Evolutionary conservation across 2,888 invertebrate species (phyloP).

Genomic region (Eristalinus sepulchralis): DNA sequence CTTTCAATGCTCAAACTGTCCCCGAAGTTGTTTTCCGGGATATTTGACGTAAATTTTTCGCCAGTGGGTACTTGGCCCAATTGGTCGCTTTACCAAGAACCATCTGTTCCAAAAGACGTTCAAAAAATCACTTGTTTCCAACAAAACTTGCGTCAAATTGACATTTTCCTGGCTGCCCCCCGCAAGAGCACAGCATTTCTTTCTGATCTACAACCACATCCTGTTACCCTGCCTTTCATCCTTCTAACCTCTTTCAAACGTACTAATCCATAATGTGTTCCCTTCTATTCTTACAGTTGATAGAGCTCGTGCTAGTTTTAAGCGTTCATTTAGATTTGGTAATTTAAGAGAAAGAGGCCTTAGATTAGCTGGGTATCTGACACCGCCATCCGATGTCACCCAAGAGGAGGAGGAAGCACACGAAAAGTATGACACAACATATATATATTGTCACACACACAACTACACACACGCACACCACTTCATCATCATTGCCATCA

Average conservation of each 20-base stretch:
- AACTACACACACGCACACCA: not conserved
- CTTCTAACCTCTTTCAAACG: not conserved
- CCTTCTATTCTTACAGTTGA: slow-evolving; percentile 81
- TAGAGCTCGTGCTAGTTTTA: slow-evolving; percentile 85
- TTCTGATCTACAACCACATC: not conserved
- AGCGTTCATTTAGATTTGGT: slow-evolving; percentile 83
- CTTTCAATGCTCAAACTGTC: too few species aligned
- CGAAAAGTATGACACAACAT: slow-evolving; percentile 75
- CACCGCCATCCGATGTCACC: slow-evolving; percentile 84
- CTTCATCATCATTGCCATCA: not conserved
- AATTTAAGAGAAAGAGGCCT: slow-evolving; percentile 82
- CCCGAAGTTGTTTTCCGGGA: too few species aligned
- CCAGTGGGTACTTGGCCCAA: too few species aligned
- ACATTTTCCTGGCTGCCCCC: too few species aligned
- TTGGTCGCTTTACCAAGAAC: too few species aligned
- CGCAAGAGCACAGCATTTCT: not conserved
- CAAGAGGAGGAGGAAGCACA: slow-evolving; percentile 84
- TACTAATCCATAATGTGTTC: slow-evolving; percentile 8
- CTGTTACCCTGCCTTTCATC: not conserved
- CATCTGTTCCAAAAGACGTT: too few species aligned
- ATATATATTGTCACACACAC: not conserved
- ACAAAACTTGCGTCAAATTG: too few species aligned
- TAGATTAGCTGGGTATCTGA: slow-evolving; percentile 83
- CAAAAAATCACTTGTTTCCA: not conserved
- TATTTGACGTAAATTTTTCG: too few species aligned